Conservation (phyloP, 2,797 vertebrate species). For the Poeciliopsis turneri region DNA sequence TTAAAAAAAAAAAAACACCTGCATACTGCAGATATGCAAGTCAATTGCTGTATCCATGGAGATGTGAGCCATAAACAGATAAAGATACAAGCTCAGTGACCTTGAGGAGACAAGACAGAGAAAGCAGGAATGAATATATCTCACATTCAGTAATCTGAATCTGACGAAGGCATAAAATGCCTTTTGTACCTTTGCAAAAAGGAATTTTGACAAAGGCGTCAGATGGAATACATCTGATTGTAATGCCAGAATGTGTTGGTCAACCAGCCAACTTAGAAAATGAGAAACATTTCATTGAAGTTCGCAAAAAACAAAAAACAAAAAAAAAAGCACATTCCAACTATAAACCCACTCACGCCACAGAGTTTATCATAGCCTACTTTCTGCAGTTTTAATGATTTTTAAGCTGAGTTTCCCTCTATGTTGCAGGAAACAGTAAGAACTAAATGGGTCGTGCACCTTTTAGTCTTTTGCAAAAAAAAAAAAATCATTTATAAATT, state of each 20-base stretch:
- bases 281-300: conserved; percentile 22
- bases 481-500: not conserved
- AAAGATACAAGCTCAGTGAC: conserved; percentile 44
- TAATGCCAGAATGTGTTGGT: conserved; percentile 36
- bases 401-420: conserved; percentile 21
- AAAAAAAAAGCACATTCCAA: conserved; percentile 44
- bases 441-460: not conserved
- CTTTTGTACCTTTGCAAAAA: too few species aligned
- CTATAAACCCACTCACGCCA: conserved; percentile 48
- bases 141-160: conserved; percentile 18
- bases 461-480: not conserved
- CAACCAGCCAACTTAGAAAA: conserved; percentile 10
- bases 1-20: conserved; percentile 34
- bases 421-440: conserved; percentile 16
- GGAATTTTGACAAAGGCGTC: conserved; percentile 33
- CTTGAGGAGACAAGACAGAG: conserved; percentile 43
- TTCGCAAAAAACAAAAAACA: conserved; percentile 25
- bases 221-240: conserved; percentile 26
- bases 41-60: conserved; percentile 71
- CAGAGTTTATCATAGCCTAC: conserved; percentile 37
- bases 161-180: conserved; percentile 31
- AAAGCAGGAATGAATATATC: conserved; percentile 30
- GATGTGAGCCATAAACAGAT: conserved; percentile 54
- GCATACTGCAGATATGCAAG: conserved; percentile 49
- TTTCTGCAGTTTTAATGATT: conserved; percentile 47